A percentile compares a stretch with the other conserved stretches of the same genome.
Conservation (phyloP, 2,113 vertebrate genomes). For the Dipodomys ordii region DNA sequence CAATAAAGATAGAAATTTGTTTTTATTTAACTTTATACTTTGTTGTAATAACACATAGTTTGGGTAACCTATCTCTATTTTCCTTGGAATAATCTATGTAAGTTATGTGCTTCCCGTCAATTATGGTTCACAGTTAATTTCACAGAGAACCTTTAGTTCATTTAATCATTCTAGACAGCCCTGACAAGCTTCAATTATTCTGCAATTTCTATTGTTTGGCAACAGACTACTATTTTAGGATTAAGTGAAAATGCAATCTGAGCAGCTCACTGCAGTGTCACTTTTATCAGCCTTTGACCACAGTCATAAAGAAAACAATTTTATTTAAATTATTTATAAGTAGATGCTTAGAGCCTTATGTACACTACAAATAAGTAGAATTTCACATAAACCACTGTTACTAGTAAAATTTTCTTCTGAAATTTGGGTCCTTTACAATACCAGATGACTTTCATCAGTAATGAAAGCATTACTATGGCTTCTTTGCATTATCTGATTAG, state of each 20-base stretch:
- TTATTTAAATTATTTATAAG: conserved; percentile 43
- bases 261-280: background rate
- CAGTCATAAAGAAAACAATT: background rate
- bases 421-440: conserved; percentile 69
- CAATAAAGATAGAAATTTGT: conserved; percentile 26
- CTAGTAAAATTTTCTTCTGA: conserved; percentile 59
- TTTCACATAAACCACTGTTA: conserved; percentile 67
- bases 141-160: conserved; percentile 53
- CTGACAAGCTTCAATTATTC: conserved; percentile 64
- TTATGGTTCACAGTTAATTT: conserved; percentile 70
- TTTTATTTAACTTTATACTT: conserved; percentile 60
- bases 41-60: conserved; percentile 30
- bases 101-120: conserved; percentile 51
- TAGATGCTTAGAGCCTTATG: conserved; percentile 47
- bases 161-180: conserved; percentile 67
- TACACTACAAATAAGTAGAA: conserved; percentile 74
- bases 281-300: conserved; percentile 11
- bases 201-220: conserved; percentile 67
- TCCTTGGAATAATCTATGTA: conserved; percentile 42
- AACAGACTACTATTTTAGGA: conserved; percentile 59
- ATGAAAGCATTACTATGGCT: conserved; percentile 43
- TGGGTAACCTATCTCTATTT: conserved; percentile 35
- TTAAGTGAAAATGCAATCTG: conserved; percentile 53
- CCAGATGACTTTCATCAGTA: conserved; percentile 52
- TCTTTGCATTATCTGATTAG: conserved; percentile 76